Base-by-base conservation (phyloP, 2,888 invertebrate genomes). In the Gymnocheta viridis region DNA sequence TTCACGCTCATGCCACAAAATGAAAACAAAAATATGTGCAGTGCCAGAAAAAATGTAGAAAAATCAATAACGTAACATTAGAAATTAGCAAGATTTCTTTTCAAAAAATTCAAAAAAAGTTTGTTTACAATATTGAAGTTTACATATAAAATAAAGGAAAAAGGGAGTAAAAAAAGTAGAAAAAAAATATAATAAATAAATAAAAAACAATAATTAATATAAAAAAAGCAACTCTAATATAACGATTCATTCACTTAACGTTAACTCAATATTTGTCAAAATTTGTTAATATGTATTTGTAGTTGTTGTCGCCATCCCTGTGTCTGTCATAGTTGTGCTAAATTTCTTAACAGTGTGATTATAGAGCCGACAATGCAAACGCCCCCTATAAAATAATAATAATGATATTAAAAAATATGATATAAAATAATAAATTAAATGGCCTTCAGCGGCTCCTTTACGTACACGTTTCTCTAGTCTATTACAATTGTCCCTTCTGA, bases 391-490 rank as follows among this genome's bases (percentile, higher is more conserved):
- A 56, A 41, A 54, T 17, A 41, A 51, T 4, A 9, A 54, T 9
- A 32, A 56, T 56, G 4, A 2, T 3, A 47, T 3, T 7, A 35
- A 10, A 41, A 54, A 24, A 22, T 7, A 66, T 76, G 44, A 14
- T 66, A 44, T 66, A 67, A 69, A 77, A 67, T 24, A 69, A 77
- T 1, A 56, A 32, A 14, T 35, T 62, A 76, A 82, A 56, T 82
- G 81, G 74, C 81, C 81, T 70, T 62, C 60, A 60, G 76, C 62
- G 69, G 67, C 74, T 82, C 69, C 54, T 76, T 44, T 72, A 62
- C 12, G 12, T 24, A 41, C 44, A 49, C 27, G 27, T 35, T 66
- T 56, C 62, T 47, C n/a, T 19, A 69, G 60, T 44, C 44, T 22
- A 24, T 32, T n/a, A 51, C 17, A 67, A 27, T 51, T 60, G 60